phyloP scores from a whole-genome alignment of 2,113 vertebrate species.

The Telmatochromis sp. region DNA sequence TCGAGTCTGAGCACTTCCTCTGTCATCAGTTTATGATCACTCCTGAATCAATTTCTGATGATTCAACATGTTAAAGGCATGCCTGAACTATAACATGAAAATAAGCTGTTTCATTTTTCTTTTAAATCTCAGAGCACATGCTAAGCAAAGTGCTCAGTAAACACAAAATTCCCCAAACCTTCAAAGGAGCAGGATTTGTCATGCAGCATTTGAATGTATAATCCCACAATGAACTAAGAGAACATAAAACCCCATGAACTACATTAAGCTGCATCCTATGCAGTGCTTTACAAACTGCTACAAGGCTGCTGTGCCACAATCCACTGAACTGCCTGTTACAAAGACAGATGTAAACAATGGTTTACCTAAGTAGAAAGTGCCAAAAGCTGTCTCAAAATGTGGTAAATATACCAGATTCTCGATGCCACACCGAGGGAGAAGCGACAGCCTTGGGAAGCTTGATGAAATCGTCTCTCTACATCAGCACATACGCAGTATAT shows the following conservation, averaged over 20 bases:
- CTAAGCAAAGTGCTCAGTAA: not conserved
- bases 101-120: not conserved
- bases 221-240: conserved; percentile 28
- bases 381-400: not conserved
- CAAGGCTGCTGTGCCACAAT: not conserved
- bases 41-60: not conserved
- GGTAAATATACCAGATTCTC: not conserved
- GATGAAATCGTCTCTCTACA: not conserved
- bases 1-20: not conserved
- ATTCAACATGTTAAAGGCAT: not conserved
- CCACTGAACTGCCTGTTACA: not conserved
- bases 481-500: not conserved
- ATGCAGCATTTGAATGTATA: conserved; percentile 29
- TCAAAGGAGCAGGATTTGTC: conserved; percentile 20
- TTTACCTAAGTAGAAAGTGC: not conserved
- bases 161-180: conserved; percentile 18
- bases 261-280: conserved; percentile 24
- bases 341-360: not conserved
- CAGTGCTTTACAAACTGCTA: not conserved
- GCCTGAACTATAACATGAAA: not conserved
- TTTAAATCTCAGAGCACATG: not conserved
- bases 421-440: not conserved
- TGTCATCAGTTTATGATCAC: not conserved
- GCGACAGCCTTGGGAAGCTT: not conserved
- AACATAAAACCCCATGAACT: conserved; percentile 16